A percentile compares a stretch with the other conserved stretches of the same genome.
Conservation (phyloP, 30 jellyfish, hydroid and myxozoan genomes). For the Pseudorhiza aurosa region DNA sequence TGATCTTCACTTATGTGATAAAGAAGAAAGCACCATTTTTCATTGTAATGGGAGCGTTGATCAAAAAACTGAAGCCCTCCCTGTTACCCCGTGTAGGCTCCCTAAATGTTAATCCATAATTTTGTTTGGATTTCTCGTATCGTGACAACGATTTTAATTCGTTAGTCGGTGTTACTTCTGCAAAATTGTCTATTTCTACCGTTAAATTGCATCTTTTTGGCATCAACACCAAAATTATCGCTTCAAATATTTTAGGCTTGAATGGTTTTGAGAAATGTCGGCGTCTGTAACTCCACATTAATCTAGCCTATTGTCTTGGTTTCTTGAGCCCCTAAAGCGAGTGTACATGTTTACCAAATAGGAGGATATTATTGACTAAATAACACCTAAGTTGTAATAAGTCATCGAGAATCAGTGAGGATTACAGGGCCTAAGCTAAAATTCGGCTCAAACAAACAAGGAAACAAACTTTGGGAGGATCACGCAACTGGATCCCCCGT, state of each 20-base stretch:
- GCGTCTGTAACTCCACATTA: not conserved
- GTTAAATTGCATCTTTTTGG: too few relatives aligned
- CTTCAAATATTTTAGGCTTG: not conserved
- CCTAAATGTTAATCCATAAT: too few relatives aligned
- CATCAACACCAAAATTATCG: not conserved
- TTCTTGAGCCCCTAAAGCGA: not conserved
- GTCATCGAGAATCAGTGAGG: conserved; percentile 19
- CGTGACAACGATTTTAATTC: too few relatives aligned
- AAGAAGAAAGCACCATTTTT: not conserved
- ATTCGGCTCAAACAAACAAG: conserved; percentile 20
- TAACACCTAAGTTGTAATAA: not conserved
- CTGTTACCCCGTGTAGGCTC: not conserved
- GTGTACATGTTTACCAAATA: not conserved
- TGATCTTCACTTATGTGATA: too few relatives aligned
- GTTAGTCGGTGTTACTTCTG: too few relatives aligned
- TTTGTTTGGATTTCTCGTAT: too few relatives aligned
- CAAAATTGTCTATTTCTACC: too few relatives aligned
- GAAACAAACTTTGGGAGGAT: conserved; percentile 27
- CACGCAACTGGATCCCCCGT: not conserved
- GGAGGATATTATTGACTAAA: not conserved
- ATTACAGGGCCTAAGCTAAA: conserved; percentile 50
- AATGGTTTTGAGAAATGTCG: not conserved
- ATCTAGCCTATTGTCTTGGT: not conserved
- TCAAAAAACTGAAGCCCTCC: not conserved
- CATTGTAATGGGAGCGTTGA: not conserved